Conservation (phyloP, 2,888 invertebrate species). For the Autographa pulchrina region DNA sequence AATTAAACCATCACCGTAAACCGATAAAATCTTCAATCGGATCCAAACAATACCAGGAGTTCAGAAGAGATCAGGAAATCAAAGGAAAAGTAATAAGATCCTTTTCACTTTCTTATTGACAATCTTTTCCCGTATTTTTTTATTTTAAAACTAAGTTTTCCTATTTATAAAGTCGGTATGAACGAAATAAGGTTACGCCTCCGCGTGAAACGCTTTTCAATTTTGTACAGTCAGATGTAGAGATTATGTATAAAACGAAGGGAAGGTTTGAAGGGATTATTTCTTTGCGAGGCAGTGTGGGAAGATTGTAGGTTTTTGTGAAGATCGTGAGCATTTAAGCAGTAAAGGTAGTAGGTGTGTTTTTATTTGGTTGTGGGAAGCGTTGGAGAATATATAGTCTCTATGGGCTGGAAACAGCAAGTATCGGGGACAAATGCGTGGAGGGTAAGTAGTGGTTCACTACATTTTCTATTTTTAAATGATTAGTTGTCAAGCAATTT, state of each 20-base stretch:
- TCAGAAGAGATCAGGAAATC: not conserved
- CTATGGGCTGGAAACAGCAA: not conserved
- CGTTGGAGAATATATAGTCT: not conserved
- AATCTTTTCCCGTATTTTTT: conserved; percentile 13
- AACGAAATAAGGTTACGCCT: conserved; percentile 55
- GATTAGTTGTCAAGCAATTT: too few species aligned
- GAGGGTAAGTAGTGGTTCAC: too few species aligned
- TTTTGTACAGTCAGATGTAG: conserved; percentile 46
- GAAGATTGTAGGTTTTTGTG: not conserved
- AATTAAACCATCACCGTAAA: not conserved
- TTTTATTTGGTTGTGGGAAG: not conserved
- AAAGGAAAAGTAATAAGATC: not conserved
- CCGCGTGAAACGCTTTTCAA: conserved; percentile 41
- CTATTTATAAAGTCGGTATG: conserved; percentile 11
- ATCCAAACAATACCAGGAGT: not conserved
- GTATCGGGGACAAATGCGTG: too few species aligned
- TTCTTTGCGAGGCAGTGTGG: not conserved
- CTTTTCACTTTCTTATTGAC: not conserved
- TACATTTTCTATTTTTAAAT: too few species aligned
- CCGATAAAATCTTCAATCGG: conserved; percentile 2
- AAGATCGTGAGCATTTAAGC: not conserved
- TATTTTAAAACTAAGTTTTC: conserved; percentile 8
- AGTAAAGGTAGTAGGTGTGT: not conserved
- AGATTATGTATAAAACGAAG: not conserved
- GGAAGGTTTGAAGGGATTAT: not conserved